Base-by-base conservation (phyloP, 2,888 invertebrate species). In the Dichetophora obliterata region DNA sequence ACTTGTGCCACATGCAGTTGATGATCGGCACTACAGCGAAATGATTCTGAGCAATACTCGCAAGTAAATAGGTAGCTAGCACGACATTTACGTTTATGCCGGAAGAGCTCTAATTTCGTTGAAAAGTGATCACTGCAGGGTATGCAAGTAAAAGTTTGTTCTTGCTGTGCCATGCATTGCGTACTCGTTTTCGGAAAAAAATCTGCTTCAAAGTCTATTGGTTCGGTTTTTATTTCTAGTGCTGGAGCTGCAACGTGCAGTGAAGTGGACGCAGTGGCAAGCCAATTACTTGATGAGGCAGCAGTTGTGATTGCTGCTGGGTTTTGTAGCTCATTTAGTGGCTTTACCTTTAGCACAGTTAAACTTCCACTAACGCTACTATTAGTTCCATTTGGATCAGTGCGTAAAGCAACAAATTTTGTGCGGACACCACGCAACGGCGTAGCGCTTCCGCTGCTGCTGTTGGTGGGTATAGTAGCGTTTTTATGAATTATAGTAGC, bases 1-100 rank as follows among this genome's bases (percentile, higher is more conserved):
- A 81, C 72, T 48, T 82, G 76, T 79, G 81, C 79, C 27, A 82
- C 81, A 71, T 84, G 83, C 79, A 82, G 79, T 72, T 84, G 82
- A 43, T 83, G 72, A 77, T 84, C 83, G 52, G 80, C 81, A 63
- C 80, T 82, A 6, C 82, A 82, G 2, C 81, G 66, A 27, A 84
- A 83, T 43, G 81, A 80, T 24, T 78, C 74, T 14, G 79, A 74
- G 70, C 83, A 84, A 59, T 81, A 82, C 31, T 81, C 79, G 69
- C 83, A 84, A 16, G 80, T 79, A 69, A 81, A 82, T 75, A 79
- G 76, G 72, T 82, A 82, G 66, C 80, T 82, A 1, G 81, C 81
- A 50, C 81, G 79, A 48, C 83, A 83, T 75, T 81, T 80, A 52
- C 81, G 78, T 57, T 82, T 82, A 65, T 84, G 83, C 19, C 83